Conservation (phyloP, 2,113 vertebrate species). For the Misgurnus anguillicaudatus region DNA sequence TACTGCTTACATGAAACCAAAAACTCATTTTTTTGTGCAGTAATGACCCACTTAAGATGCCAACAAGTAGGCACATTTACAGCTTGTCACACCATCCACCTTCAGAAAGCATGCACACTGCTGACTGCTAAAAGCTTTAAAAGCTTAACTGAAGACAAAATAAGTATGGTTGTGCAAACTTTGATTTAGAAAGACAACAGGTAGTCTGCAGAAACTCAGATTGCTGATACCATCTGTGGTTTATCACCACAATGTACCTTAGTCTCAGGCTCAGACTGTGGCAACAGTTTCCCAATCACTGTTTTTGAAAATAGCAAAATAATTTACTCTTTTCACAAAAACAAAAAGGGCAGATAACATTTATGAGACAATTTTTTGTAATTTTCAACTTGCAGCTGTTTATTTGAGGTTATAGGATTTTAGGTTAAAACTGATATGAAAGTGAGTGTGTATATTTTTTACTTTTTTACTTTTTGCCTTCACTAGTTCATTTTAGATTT, state of each 20-base stretch:
- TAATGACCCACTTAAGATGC: slow-evolving; percentile 46
- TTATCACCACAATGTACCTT: slow-evolving; percentile 32
- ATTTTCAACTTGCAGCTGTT: background rate
- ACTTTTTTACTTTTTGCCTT: no score
- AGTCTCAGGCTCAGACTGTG: background rate
- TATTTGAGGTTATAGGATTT: no score
- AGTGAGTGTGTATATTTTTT: no score
- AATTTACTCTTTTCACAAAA: background rate
- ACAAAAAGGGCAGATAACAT: background rate
- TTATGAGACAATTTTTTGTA: background rate
- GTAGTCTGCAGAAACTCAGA: slow-evolving; percentile 9
- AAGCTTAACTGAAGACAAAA: background rate
- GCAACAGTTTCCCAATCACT: slow-evolving; percentile 26
- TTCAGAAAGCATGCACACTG: background rate
- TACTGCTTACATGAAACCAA: background rate
- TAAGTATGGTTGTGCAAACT: slow-evolving; percentile 9
- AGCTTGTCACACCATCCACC: slow-evolving; percentile 24
- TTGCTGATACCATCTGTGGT: slow-evolving; percentile 59
- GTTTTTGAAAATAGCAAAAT: slow-evolving; percentile 3
- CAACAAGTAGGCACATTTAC: slow-evolving; percentile 37
- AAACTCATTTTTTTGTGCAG: background rate
- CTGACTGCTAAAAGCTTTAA: background rate
- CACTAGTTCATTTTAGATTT: no score
- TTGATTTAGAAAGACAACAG: slow-evolving; percentile 7
- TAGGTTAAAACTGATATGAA: no score